Evolutionary conservation across 2,888 invertebrate genomes (phyloP).

Genomic region (Leucophenga maculata): DNA sequence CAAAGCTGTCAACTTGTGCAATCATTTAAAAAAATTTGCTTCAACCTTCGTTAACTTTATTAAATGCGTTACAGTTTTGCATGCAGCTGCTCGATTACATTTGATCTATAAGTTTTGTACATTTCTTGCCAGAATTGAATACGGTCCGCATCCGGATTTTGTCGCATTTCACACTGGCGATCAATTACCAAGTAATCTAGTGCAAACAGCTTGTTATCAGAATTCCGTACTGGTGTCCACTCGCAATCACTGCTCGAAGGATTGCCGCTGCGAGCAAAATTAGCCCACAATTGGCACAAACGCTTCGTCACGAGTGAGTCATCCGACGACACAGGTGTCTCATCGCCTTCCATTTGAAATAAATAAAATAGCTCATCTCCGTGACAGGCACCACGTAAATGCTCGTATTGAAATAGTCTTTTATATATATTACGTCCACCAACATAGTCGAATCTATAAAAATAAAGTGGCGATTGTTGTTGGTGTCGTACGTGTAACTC

Average conservation of each 20-base stretch:
- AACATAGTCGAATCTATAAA: conserved; percentile 76
- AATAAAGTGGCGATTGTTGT: conserved; percentile 72
- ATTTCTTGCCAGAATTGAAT: conserved; percentile 67
- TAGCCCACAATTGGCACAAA: conserved; percentile 77
- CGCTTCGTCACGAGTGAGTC: conserved; percentile 70
- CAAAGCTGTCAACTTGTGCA: conserved; percentile 1
- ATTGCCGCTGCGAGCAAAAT: conserved; percentile 76
- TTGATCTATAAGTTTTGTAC: conserved; percentile 62
- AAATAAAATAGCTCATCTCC: conserved; percentile 77
- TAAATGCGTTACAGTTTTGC: conserved; percentile 50
- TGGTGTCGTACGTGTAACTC: conserved; percentile 60
- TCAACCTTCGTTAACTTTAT: not conserved
- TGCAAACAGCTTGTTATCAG: conserved; percentile 38
- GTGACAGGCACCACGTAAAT: conserved; percentile 75
- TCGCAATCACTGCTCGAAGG: conserved; percentile 62
- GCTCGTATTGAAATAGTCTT: conserved; percentile 70
- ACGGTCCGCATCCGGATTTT: conserved; percentile 64
- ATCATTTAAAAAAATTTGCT: not conserved
- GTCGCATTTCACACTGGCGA: conserved; percentile 57
- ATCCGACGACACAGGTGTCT: conserved; percentile 39
- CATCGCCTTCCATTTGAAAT: conserved; percentile 69
- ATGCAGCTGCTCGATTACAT: conserved; percentile 44
- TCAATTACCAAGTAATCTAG: conserved; percentile 66
- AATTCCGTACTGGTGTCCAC: conserved; percentile 59
- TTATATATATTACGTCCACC: conserved; percentile 75